Base-by-base conservation (phyloP, 2,888 invertebrate genomes). In the Troides oblongomaculatus region DNA sequence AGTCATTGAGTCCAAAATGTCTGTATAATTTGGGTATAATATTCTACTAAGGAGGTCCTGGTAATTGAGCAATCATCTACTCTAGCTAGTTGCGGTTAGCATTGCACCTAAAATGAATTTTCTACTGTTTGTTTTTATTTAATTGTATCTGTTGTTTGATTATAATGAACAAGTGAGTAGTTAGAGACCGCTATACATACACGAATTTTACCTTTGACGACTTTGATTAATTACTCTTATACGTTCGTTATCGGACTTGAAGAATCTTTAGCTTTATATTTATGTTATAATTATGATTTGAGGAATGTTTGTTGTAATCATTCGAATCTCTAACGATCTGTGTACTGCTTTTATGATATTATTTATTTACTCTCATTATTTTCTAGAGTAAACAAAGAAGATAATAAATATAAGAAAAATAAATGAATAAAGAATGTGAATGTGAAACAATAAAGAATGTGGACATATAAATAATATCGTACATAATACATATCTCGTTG, bases 41-140 rank as follows among this genome's bases (percentile, higher is more conserved):
- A 18, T 70, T 66, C 66, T 60, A 70, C 70, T 67, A 66, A 69
- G 70, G 70, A 70, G 70, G 66, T 70, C 70, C 66, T 60, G 60
- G 57, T 70, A 70, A 92, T 92, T 91, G 92, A 92, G 91, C 92
- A 92, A 92, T 92, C 89, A 90, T 90, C 89, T 90, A 87, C 89
- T 90, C 90, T 88, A 90, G 86, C 81, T 86, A 82, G 84, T 85
- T 92, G 92, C 84, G 92, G 92, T 92, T 85, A 91, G 87, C 89
- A 83, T 84, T 86, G 88, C 86, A 87, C 88, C 81, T 83, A 85
- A 87, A 85, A 89, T 88, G 89, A 91, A 90, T 89, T 86, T 88
- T 84, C 88, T 84, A 84, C 81, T 85, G 86, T 89, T 90, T 88
- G 87, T 88, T 89, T 90, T 89, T 66, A 66, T 78, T 66, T 66